These are phyloP conservation scores for Seira sanloemensis DNA, from an alignment of 2,888 invertebrate genomes.

Conservation along the genomic window DNA sequence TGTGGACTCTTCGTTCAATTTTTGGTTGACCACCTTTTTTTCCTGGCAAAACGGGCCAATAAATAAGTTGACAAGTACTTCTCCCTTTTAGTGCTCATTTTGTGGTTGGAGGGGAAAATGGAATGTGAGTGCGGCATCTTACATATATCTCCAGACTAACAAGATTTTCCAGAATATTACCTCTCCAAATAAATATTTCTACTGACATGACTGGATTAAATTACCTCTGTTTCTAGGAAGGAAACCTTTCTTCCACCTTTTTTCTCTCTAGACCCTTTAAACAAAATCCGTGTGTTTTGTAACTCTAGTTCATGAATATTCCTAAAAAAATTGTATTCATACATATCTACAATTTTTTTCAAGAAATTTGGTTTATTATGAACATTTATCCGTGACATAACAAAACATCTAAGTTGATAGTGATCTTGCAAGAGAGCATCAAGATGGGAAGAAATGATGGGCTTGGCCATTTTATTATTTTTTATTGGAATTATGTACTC, in stretches of 20 bases:
- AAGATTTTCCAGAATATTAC: conserved; percentile 1
- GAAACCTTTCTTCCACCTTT: not conserved
- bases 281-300: too few relatives aligned
- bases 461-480: conserved; percentile 31
- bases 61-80: conserved; percentile 32
- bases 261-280: not conserved
- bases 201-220: conserved; percentile 10
- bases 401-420: not conserved
- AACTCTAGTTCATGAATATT: conserved; percentile 7
- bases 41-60: conserved; percentile 8
- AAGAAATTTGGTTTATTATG: not conserved
- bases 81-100: conserved; percentile 37
- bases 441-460: conserved; percentile 13
- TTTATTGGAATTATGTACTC: conserved; percentile 4
- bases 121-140: conserved; percentile 12
- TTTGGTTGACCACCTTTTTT: conserved; percentile 16
- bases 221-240: not conserved
- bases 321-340: conserved; percentile 9
- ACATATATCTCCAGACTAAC: not conserved
- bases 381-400: not conserved
- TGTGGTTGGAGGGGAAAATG: conserved; percentile 31
- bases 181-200: not conserved
- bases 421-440: conserved; percentile 10
- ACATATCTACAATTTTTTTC: not conserved
- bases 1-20: too few relatives aligned